phyloP scores from a whole-genome alignment of 2,797 vertebrate genomes.

The Masticophis lateralis region DNA sequence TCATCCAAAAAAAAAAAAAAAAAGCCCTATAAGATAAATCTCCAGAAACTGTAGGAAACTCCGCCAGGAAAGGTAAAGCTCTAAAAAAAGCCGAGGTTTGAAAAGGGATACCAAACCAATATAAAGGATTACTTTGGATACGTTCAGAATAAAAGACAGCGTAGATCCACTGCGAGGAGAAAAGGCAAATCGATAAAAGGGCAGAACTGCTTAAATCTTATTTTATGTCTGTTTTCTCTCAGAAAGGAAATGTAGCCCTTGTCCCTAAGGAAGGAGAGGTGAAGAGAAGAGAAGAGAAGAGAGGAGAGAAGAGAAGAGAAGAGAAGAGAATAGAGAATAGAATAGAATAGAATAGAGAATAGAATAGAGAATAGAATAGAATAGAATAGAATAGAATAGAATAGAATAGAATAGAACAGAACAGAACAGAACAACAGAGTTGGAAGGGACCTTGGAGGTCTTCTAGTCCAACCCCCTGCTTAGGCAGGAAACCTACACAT shows the following conservation, averaged over 20 bases:
- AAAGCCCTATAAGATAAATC: background rate
- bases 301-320: no score
- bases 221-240: background rate
- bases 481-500: no score
- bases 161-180: background rate
- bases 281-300: background rate
- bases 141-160: background rate
- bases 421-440: no score
- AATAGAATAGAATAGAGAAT: no score
- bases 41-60: background rate
- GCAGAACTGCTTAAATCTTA: background rate
- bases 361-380: no score
- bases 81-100: background rate
- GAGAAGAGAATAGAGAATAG: no score
- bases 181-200: background rate
- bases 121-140: background rate
- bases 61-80: background rate
- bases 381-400: no score
- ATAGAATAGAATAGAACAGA: no score
- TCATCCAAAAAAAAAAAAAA: background rate
- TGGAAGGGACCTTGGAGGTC: no score
- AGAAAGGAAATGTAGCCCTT: background rate
- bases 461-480: no score
- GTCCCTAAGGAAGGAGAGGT: background rate
- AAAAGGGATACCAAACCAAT: background rate